phyloP scores from a whole-genome alignment of 2,113 vertebrate species.

The Entelurus aequoreus region DNA sequence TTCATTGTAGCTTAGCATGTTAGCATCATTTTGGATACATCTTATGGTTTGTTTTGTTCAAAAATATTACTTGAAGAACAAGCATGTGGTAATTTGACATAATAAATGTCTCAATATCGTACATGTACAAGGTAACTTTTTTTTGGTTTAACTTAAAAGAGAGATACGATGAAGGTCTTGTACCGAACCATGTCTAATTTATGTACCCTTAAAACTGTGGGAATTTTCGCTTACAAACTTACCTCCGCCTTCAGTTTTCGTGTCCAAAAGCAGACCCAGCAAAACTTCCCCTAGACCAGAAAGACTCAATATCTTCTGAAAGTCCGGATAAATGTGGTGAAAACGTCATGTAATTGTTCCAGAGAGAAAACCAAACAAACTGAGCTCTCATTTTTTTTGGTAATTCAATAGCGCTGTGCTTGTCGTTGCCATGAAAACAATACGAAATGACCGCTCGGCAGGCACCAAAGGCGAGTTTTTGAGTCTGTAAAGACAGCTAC shows the following conservation, averaged over 20 bases:
- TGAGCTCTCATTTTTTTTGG: constrained; percentile 26
- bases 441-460: constrained; percentile 10
- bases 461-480: constrained; percentile 4
- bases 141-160: no score
- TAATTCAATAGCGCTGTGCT: constrained; percentile 40
- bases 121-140: no score
- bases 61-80: no score
- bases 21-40: no score
- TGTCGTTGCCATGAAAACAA: constrained; percentile 38
- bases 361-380: constrained; percentile 15
- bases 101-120: no score
- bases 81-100: no score
- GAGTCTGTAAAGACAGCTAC: neutral
- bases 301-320: neutral
- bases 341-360: neutral
- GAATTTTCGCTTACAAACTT: neutral
- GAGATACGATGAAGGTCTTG: no score
- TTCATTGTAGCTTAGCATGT: no score
- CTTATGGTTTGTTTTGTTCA: no score
- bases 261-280: neutral
- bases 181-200: neutral
- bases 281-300: neutral
- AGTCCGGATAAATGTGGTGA: neutral
- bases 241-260: constrained; percentile 14
- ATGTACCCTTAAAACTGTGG: neutral